phyloP scores from a whole-genome alignment of 2,888 invertebrate genomes.

The Mylabris sibirica region DNA sequence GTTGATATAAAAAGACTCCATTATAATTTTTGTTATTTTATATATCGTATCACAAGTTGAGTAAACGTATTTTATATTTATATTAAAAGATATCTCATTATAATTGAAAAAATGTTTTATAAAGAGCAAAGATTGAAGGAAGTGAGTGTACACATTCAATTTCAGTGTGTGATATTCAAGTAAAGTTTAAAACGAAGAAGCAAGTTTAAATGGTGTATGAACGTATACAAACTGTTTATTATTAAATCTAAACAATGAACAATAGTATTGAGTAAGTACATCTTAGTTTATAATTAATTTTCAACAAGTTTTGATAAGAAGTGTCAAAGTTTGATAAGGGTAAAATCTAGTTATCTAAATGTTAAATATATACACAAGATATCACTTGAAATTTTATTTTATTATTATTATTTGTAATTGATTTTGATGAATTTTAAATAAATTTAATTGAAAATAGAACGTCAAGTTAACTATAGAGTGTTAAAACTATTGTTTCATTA shows the following conservation, averaged over 20 bases:
- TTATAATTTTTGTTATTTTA: constrained; percentile 3
- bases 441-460: not conserved
- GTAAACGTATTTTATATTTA: constrained; percentile 2
- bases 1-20: constrained; percentile 2
- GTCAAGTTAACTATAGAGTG: not conserved
- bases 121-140: too few relatives aligned
- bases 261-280: not conserved
- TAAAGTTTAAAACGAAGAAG: not conserved
- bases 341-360: not conserved
- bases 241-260: not conserved
- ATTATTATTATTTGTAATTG: too few relatives aligned
- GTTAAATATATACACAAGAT: not conserved
- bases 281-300: not conserved
- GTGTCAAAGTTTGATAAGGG: constrained; percentile 4
- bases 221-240: not conserved
- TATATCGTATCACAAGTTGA: not conserved
- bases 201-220: not conserved
- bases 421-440: too few relatives aligned
- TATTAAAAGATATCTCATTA: not conserved
- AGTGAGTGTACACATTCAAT: not conserved
- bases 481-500: not conserved
- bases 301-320: not conserved
- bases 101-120: not conserved
- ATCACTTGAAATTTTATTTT: too few relatives aligned
- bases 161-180: not conserved